These are phyloP conservation scores for Dasypolia templi DNA, from an alignment of 2,888 invertebrate species.

Conservation along the genomic window DNA sequence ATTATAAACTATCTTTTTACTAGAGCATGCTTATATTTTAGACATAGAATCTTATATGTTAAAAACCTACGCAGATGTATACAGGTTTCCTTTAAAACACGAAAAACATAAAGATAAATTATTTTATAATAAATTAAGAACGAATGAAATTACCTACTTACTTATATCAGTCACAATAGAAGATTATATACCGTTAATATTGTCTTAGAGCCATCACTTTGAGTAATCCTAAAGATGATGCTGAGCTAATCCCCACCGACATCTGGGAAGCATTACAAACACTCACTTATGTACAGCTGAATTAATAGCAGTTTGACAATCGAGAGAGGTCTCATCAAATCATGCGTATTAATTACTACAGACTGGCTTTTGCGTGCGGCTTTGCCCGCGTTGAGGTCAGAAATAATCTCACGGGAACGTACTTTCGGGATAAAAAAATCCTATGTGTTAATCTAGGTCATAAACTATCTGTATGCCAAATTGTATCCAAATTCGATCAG, in stretches of 20 bases:
- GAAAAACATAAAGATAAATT: neutral
- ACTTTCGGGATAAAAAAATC: too few species aligned
- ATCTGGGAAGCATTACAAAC: conserved; percentile 6
- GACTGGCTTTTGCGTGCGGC: too few species aligned
- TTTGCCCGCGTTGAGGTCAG: too few species aligned
- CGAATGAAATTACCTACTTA: too few species aligned
- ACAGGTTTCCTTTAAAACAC: neutral
- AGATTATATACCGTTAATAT: neutral
- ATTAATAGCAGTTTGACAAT: conserved; percentile 39
- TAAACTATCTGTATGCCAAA: too few species aligned
- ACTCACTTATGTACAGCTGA: conserved; percentile 13
- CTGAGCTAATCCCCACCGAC: conserved; percentile 36
- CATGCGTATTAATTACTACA: too few species aligned
- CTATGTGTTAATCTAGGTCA: too few species aligned
- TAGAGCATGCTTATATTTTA: neutral
- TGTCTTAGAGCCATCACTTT: conserved; percentile 1
- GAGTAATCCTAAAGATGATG: conserved; percentile 26
- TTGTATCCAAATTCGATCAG: too few species aligned
- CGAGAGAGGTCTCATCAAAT: conserved; percentile 12
- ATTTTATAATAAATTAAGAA: neutral
- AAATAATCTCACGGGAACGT: too few species aligned
- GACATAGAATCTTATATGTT: neutral
- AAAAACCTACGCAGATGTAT: neutral
- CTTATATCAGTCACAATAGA: neutral
- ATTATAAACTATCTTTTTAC: neutral